These are phyloP conservation scores for Acleris holmiana DNA, from an alignment of 2,888 invertebrate genomes.

Conservation along the genomic window DNA sequence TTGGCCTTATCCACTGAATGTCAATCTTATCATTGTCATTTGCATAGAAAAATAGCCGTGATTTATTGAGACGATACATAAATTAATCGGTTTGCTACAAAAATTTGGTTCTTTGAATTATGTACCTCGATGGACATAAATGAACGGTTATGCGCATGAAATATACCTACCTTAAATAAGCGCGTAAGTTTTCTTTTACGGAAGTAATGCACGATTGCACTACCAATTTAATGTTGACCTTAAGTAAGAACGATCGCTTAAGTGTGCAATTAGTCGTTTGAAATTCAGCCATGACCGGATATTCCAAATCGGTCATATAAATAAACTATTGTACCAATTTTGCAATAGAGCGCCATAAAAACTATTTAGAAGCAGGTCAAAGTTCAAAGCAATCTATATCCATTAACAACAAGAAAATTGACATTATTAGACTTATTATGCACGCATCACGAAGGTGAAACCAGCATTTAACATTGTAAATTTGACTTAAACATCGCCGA, in stretches of 20 bases:
- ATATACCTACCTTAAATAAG: conserved; percentile 11
- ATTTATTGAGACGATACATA: conserved; percentile 24
- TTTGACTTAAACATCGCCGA: conserved; percentile 13
- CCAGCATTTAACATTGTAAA: conserved; percentile 21
- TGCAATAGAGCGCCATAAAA: conserved; percentile 3
- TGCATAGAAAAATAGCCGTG: conserved; percentile 46
- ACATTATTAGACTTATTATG: conserved; percentile 42
- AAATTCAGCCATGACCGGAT: conserved; percentile 61
- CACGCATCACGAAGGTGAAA: conserved; percentile 22
- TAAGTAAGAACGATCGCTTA: conserved; percentile 1
- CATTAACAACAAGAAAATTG: conserved; percentile 58
- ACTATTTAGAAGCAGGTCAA: conserved; percentile 49
- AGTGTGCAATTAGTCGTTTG: conserved; percentile 1
- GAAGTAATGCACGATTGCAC: neutral
- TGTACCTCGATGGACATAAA: conserved; percentile 18
- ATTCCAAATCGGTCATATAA: conserved; percentile 42
- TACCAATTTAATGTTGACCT: conserved; percentile 18
- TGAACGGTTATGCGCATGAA: conserved; percentile 13
- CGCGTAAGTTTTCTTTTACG: no score
- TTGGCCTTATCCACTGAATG: conserved; percentile 60
- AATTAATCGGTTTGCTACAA: conserved; percentile 24
- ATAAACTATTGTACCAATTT: conserved; percentile 21
- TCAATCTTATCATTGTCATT: conserved; percentile 53
- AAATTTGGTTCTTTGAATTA: conserved; percentile 30
- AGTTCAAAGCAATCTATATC: conserved; percentile 70